Evolutionary conservation across 2,888 invertebrate species (phyloP).

Genomic region (Epinotia bilunana): DNA sequence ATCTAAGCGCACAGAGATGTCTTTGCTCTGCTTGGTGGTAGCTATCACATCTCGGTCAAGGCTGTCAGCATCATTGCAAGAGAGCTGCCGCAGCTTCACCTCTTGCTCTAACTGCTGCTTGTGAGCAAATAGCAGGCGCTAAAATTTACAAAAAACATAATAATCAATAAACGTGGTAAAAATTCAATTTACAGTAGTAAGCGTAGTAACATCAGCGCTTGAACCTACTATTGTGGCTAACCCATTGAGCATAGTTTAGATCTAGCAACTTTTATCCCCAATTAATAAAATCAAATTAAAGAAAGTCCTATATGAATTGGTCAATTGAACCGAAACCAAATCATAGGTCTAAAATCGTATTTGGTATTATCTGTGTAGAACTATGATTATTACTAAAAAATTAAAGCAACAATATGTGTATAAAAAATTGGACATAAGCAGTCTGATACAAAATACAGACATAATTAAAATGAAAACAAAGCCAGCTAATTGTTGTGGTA

Average conservation of each 20-base stretch:
- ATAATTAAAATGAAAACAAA: no score
- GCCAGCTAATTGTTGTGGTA: neutral
- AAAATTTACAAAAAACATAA: slow-evolving; percentile 50
- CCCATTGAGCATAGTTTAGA: no score
- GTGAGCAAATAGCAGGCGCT: slow-evolving; percentile 88
- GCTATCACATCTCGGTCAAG: slow-evolving; percentile 76
- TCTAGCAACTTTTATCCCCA: no score
- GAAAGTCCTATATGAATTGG: no score
- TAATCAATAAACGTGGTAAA: neutral
- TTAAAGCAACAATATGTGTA: no score
- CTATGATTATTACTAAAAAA: no score
- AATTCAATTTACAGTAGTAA: neutral
- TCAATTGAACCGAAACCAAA: no score
- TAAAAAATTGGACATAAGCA: no score
- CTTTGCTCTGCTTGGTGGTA: slow-evolving; percentile 76
- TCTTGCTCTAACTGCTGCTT: slow-evolving; percentile 88
- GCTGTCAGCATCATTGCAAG: slow-evolving; percentile 73
- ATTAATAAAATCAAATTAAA: no score
- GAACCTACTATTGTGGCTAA: neutral
- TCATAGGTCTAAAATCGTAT: no score
- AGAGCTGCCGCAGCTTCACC: slow-evolving; percentile 83
- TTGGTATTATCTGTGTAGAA: no score
- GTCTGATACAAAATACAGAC: no score
- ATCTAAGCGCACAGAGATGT: slow-evolving; percentile 71
- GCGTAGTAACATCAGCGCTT: neutral